phyloP scores from a whole-genome alignment of 2,797 vertebrate species.

The Propithecus deckenii region DNA sequence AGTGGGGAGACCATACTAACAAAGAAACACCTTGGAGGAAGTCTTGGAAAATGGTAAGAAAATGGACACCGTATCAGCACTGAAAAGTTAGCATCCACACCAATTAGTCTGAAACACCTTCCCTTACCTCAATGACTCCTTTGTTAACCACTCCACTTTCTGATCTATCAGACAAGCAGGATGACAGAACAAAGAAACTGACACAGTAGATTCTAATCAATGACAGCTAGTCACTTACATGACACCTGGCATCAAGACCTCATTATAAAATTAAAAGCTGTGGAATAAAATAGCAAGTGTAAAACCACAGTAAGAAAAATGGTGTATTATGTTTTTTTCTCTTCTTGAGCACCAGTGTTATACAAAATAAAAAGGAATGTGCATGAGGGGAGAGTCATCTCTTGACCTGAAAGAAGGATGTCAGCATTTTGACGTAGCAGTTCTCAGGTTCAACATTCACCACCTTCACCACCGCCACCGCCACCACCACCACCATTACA shows the following conservation, averaged over 20 bases:
- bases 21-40: neutral
- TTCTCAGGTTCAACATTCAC: neutral
- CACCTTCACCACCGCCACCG: neutral
- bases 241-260: slow-evolving; percentile 5
- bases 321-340: neutral
- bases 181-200: neutral
- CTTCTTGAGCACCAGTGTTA: neutral
- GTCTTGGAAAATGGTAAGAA: neutral
- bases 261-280: slow-evolving; percentile 41
- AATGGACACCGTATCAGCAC: neutral
- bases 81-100: neutral
- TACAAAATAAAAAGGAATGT: neutral
- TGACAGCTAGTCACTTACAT: neutral
- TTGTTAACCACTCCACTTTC: slow-evolving; percentile 24
- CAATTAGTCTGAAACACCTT: neutral
- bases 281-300: slow-evolving; percentile 7
- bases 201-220: neutral
- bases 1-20: neutral
- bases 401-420: neutral
- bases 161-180: slow-evolving; percentile 36
- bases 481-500: neutral
- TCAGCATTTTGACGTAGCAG: neutral
- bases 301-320: neutral
- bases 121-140: neutral
- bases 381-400: neutral